Evolutionary conservation across 1,140 invertebrate species (phyloP), one percentile per base, ranked within the genome.

Genomic region (Eurosta solidaginis): DNA sequence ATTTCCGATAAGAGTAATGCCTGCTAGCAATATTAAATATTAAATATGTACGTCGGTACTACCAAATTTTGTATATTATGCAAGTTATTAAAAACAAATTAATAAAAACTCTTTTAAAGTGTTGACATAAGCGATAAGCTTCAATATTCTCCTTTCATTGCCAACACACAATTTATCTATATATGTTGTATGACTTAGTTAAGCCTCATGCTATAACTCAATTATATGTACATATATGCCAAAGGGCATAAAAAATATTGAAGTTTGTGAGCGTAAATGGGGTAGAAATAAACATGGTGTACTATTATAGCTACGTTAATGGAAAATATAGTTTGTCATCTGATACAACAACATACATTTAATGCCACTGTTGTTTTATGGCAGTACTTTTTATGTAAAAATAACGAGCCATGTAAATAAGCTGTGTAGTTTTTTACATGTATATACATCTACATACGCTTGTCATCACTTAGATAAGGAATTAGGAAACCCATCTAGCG

Each of bases 241-340:
- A 68, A 68, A 68, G 36, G 29, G 33, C 59, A 40, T 29, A 36
- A 25, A n/a, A n/a, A 25, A 40, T 68, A 42, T 20, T 59, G 54
- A 59, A 33, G 50, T 9, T 54, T 17, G 50, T 10, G 59, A n/a
- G 59, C 59, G 33, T 63, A n/a, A n/a, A n/a, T n/a, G n/a, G n/a
- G n/a, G n/a, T n/a, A n/a, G n/a, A n/a, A n/a, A n/a, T n/a, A n/a
- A n/a, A 42, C 17, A 68, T 68, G 59, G 59, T n/a, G 59, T 36
- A 42, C 40, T 33, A n/a, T n/a, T n/a, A n/a, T n/a, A 68, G 59
- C 59, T 68, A 33, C 59, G 59, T 59, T 59, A 59, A 59, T 29
- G 27, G 3, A 4, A 59, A 59, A 59, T 17, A 68, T 68, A 68
- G 59, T 68, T 68, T 68, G 59, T 68, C 59, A 68, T 36, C 59